A percentile compares a stretch with the other conserved stretches of the same genome.
Conservation (phyloP, 2,113 vertebrate genomes). For the Oreamnos americanus region DNA sequence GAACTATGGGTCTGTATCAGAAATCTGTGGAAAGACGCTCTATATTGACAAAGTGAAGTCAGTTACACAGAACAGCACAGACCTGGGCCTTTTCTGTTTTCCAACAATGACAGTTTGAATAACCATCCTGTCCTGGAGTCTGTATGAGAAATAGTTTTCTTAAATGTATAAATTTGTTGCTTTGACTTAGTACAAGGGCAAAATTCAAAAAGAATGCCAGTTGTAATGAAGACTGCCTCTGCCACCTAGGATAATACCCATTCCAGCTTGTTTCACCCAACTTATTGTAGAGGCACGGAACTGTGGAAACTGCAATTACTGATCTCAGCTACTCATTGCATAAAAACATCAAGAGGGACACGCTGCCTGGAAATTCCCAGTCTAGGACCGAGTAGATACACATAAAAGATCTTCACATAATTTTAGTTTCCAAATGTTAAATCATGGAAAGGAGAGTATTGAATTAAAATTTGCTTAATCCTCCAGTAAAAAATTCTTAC, state of each 20-base stretch:
- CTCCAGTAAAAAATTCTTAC: not conserved
- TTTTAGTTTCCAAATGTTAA: not conserved
- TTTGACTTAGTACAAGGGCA: not conserved
- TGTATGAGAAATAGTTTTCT: not conserved
- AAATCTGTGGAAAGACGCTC: not conserved
- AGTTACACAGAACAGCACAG: not conserved
- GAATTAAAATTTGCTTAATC: not conserved
- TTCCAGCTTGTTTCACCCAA: not conserved
- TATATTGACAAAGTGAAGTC: not conserved
- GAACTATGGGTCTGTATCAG: not conserved
- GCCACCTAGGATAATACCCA: no score
- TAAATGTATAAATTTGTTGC: no score
- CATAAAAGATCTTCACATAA: not conserved
- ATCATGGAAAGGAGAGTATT: not conserved
- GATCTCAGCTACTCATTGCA: not conserved
- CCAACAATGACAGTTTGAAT: rapidly evolving
- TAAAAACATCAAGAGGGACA: not conserved
- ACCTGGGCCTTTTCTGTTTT: no score
- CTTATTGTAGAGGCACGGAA: not conserved
- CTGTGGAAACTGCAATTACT: not conserved
- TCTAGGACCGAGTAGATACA: not conserved
- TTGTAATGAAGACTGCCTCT: not conserved
- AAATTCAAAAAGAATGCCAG: not conserved
- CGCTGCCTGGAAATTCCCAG: no score
- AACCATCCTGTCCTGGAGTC: rapidly evolving